A percentile compares a stretch with the other conserved stretches of the same genome.
phyloP scores from a whole-genome alignment of 2,888 invertebrate genomes.

The Cenopis cana region DNA sequence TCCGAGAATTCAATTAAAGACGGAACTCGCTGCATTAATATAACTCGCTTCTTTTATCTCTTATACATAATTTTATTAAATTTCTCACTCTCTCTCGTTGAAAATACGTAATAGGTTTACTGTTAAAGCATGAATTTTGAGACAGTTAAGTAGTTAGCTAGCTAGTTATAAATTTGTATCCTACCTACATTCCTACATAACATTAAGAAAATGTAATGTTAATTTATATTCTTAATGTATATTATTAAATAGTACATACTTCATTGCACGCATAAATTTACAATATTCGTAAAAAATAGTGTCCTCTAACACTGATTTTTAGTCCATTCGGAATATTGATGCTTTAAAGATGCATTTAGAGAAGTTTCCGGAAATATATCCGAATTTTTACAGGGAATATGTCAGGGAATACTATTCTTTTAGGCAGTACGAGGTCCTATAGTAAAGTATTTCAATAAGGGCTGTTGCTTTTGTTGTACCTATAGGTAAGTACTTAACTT shows the following conservation, averaged over 20 bases:
- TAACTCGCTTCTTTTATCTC: slow-evolving; percentile 30
- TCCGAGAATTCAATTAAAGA: slow-evolving; percentile 35
- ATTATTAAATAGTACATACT: too few species aligned
- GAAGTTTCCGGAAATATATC: too few species aligned
- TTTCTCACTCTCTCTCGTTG: background rate
- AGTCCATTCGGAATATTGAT: background rate
- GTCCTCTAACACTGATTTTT: background rate
- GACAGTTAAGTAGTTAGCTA: background rate
- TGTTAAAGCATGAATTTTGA: background rate
- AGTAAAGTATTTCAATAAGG: background rate
- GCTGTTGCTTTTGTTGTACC: slow-evolving; percentile 1
- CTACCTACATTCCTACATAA: too few species aligned
- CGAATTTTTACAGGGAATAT: too few species aligned
- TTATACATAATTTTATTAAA: slow-evolving; percentile 15
- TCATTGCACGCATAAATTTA: background rate
- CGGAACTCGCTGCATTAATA: slow-evolving; percentile 27
- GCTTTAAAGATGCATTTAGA: too few species aligned
- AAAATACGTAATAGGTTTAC: background rate
- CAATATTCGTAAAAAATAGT: background rate
- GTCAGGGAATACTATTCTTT: too few species aligned
- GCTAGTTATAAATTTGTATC: background rate
- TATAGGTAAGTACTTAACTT: too few species aligned
- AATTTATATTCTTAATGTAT: background rate
- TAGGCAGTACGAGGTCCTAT: background rate
- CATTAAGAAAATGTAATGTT: background rate